phyloP scores from a whole-genome alignment of 2,797 vertebrate species.

The Miichthys miiuy region DNA sequence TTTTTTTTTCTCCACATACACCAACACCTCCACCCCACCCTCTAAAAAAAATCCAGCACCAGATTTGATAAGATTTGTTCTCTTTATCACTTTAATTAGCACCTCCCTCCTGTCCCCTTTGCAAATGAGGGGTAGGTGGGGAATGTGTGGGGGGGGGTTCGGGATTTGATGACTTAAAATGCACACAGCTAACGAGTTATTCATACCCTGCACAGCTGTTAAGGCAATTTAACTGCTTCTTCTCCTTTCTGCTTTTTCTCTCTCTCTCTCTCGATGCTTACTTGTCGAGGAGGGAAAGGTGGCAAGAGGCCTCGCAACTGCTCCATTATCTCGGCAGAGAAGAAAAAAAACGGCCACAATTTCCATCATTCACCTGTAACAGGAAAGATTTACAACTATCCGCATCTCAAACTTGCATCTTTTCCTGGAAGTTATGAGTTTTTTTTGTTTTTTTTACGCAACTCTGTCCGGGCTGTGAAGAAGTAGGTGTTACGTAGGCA shows the following conservation, averaged over 20 bases:
- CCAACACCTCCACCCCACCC: slow-evolving; percentile 62
- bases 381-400: slow-evolving; percentile 49
- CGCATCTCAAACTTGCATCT: slow-evolving; percentile 29
- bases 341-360: slow-evolving; percentile 49
- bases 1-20: slow-evolving; percentile 48
- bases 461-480: slow-evolving; percentile 15
- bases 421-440: slow-evolving; percentile 31
- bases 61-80: slow-evolving; percentile 86
- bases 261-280: slow-evolving; percentile 41
- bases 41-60: slow-evolving; percentile 40
- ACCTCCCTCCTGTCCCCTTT: slow-evolving; percentile 87
- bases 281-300: slow-evolving; percentile 66
- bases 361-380: slow-evolving; percentile 56
- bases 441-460: slow-evolving; percentile 5
- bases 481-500: slow-evolving; percentile 43
- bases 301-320: slow-evolving; percentile 61
- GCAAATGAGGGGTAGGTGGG: slow-evolving; percentile 87
- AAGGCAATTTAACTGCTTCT: slow-evolving; percentile 83
- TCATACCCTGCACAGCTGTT: slow-evolving; percentile 86
- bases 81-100: slow-evolving; percentile 90
- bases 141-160: slow-evolving; percentile 77
- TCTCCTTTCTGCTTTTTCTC: slow-evolving; percentile 51
- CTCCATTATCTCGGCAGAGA: slow-evolving; percentile 56
- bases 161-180: slow-evolving; percentile 87
- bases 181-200: slow-evolving; percentile 87